These are phyloP conservation scores for Cerastis rubricosa DNA, from an alignment of 2,888 invertebrate genomes.

Conservation along the genomic window DNA sequence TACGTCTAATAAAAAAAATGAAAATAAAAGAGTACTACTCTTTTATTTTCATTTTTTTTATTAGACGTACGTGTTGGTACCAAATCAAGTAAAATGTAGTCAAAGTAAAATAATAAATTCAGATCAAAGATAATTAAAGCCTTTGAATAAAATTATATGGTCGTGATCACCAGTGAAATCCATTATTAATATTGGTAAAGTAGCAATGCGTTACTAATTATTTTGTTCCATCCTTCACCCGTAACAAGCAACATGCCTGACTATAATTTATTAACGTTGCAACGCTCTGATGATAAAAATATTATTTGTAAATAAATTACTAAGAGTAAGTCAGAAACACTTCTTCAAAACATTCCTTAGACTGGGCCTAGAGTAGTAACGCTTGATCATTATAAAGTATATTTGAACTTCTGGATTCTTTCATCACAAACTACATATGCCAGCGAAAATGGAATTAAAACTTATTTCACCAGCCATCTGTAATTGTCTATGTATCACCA, in stretches of 20 bases:
- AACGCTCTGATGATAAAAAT: neutral
- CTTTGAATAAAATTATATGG: conserved; percentile 1
- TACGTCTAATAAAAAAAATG: too few species aligned
- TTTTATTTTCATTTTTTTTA: neutral
- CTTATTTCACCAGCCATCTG: neutral
- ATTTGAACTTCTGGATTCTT: neutral
- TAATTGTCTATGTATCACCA: too few species aligned
- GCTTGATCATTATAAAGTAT: neutral
- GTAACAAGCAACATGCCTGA: conserved; percentile 2
- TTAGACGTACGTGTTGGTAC: neutral
- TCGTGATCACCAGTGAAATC: neutral
- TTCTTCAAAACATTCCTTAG: neutral
- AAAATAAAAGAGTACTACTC: too few species aligned
- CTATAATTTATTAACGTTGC: neutral
- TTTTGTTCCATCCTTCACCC: conserved; percentile 25
- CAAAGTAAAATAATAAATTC: neutral
- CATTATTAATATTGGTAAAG: conserved; percentile 1
- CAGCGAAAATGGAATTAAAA: neutral
- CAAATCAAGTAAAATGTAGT: neutral
- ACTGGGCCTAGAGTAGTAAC: neutral
- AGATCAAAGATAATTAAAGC: neutral
- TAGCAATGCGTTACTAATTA: conserved; percentile 5
- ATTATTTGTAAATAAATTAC: neutral
- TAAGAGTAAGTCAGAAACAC: neutral
- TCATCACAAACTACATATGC: neutral